These are phyloP conservation scores for Pseudonaja textilis DNA, from an alignment of 2,113 vertebrate species.

Conservation along the genomic window DNA sequence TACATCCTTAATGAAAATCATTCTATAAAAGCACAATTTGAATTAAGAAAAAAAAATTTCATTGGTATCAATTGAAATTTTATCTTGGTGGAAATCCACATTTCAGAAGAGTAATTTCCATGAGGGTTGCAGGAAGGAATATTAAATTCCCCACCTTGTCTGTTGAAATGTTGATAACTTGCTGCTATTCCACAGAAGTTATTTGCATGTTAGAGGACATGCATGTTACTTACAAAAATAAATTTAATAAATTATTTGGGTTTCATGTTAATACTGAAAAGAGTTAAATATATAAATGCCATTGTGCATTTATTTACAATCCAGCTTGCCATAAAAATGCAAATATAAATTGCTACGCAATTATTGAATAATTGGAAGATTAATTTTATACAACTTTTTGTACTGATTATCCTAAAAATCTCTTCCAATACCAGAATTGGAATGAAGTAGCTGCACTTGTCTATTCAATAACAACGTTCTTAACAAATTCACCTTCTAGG, in stretches of 20 bases:
- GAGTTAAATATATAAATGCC: background rate
- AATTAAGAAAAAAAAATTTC: background rate
- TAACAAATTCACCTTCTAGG: background rate
- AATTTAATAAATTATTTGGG: background rate
- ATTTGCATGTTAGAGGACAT: background rate
- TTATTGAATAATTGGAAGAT: background rate
- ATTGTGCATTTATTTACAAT: background rate
- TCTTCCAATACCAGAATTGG: background rate
- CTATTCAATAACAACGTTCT: background rate
- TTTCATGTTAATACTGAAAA: background rate
- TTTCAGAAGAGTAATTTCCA: background rate
- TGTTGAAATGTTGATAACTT: background rate
- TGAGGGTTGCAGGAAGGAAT: background rate
- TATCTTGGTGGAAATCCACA: background rate
- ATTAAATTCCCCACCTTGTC: background rate
- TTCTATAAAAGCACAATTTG: background rate
- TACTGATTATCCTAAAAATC: background rate
- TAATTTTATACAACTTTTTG: background rate
- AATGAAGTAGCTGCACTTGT: background rate
- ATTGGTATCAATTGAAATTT: background rate
- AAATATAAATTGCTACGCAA: background rate
- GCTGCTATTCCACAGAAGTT: background rate
- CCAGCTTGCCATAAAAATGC: background rate
- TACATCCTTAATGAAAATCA: background rate
- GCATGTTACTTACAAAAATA: background rate